phyloP scores from a whole-genome alignment of 2,888 invertebrate species.

The Agrypnus murinus region DNA sequence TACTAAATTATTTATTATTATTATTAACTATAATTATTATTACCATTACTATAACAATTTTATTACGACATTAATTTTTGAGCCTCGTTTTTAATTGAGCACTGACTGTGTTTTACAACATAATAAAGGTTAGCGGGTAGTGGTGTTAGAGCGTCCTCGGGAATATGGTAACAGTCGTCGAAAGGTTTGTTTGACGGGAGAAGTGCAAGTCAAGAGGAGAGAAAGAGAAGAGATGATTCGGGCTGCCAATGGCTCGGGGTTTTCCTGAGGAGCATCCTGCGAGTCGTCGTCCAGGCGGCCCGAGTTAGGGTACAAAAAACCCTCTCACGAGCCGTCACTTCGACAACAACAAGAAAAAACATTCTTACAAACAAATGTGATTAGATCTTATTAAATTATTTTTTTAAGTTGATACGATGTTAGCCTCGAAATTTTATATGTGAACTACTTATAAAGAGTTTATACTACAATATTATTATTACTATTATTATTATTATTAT shows the following conservation, averaged over 20 bases:
- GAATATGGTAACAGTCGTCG: conserved; percentile 12
- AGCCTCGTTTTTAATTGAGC: conserved; percentile 41
- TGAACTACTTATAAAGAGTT: conserved; percentile 43
- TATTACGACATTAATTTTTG: conserved; percentile 47
- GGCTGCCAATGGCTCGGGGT: conserved; percentile 11
- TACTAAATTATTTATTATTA: conserved; percentile 53
- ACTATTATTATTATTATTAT: conserved; percentile 22
- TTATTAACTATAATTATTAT: conserved; percentile 44
- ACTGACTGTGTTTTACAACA: conserved; percentile 35
- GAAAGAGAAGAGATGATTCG: background rate
- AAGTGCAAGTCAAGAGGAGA: background rate
- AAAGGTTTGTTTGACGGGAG: background rate
- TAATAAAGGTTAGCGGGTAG: conserved; percentile 32
- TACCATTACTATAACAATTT: conserved; percentile 43
- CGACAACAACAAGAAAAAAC: conserved; percentile 40
- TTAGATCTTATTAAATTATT: conserved; percentile 52
- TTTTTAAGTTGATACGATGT: conserved; percentile 52
- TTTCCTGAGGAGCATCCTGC: conserved; percentile 29
- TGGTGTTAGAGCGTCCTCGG: conserved; percentile 41
- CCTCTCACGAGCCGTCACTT: conserved; percentile 22
- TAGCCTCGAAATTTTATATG: conserved; percentile 56
- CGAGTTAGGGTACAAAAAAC: conserved; percentile 2
- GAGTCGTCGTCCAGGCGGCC: conserved; percentile 17
- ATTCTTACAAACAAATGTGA: conserved; percentile 52
- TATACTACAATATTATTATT: conserved; percentile 34